A percentile compares a stretch with the other conserved stretches of the same genome.
Evolutionary conservation across 1,140 invertebrate species (phyloP).

Genomic region (Heliconius hewitsoni): DNA sequence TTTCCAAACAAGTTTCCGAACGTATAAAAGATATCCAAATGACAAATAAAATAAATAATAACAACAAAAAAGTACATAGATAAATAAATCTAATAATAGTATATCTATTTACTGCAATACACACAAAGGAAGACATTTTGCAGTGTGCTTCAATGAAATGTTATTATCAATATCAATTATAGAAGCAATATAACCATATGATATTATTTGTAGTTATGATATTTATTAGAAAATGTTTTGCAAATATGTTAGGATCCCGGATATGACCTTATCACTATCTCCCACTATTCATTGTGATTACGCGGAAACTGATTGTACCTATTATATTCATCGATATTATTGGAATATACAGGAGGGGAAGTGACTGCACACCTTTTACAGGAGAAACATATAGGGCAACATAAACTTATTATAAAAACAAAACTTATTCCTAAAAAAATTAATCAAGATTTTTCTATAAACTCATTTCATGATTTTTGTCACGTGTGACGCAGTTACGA

Average conservation of each 20-base stretch:
- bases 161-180: neutral
- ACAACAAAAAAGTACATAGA: too few relatives aligned
- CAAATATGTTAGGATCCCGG: slow-evolving; percentile 40
- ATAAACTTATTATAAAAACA: too few relatives aligned
- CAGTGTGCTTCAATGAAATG: neutral
- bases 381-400: too few relatives aligned
- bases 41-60: too few relatives aligned
- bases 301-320: slow-evolving; percentile 17
- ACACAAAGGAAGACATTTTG: neutral
- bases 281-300: slow-evolving; percentile 21
- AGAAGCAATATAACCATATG: neutral
- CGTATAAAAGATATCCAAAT: too few relatives aligned
- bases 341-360: too few relatives aligned
- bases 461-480: too few relatives aligned
- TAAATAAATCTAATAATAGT: neutral
- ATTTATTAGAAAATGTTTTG: slow-evolving; percentile 9
- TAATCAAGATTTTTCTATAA: too few relatives aligned
- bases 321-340: neutral
- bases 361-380: too few relatives aligned
- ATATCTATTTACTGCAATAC: neutral
- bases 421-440: too few relatives aligned
- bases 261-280: slow-evolving; percentile 43
- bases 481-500: too few relatives aligned
- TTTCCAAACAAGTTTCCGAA: too few relatives aligned
- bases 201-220: neutral